Evolutionary conservation across 64 coral and sea anemone genomes (phyloP).

Genomic region (Montipora cactus): DNA sequence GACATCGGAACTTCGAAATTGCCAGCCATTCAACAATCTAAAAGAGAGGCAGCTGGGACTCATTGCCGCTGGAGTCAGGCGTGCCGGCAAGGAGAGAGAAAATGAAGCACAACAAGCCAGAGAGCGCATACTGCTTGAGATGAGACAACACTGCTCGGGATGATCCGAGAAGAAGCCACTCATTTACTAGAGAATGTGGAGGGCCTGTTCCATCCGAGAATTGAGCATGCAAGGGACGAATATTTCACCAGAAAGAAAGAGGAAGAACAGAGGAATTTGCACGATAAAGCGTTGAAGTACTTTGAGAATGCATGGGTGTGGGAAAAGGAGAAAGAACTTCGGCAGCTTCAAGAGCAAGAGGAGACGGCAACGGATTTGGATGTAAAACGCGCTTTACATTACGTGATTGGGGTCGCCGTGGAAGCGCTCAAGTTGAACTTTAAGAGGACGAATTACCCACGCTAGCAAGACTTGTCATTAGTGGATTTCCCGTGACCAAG

Average conservation of each 20-base stretch:
- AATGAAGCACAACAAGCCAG: no score
- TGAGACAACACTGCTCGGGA: background rate
- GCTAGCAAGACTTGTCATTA: background rate
- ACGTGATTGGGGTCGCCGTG: background rate
- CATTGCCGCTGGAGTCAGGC: background rate
- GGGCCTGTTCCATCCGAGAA: background rate
- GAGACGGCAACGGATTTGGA: background rate
- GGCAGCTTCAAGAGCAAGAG: background rate
- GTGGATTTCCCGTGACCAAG: no score
- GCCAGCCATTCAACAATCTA: background rate
- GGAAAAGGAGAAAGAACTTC: background rate
- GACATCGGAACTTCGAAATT: background rate
- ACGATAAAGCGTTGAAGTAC: background rate
- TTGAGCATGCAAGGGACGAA: background rate
- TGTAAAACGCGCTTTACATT: background rate
- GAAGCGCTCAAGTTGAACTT: background rate
- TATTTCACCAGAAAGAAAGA: background rate
- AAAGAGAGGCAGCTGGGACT: background rate
- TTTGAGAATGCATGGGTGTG: background rate
- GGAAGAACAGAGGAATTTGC: background rate
- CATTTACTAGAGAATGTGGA: background rate
- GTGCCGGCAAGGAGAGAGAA: background rate
- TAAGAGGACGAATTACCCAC: background rate
- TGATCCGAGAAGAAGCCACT: background rate
- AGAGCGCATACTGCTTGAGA: background rate